Conservation (phyloP, 2,888 invertebrate species). For the Hybos culiciformis region DNA sequence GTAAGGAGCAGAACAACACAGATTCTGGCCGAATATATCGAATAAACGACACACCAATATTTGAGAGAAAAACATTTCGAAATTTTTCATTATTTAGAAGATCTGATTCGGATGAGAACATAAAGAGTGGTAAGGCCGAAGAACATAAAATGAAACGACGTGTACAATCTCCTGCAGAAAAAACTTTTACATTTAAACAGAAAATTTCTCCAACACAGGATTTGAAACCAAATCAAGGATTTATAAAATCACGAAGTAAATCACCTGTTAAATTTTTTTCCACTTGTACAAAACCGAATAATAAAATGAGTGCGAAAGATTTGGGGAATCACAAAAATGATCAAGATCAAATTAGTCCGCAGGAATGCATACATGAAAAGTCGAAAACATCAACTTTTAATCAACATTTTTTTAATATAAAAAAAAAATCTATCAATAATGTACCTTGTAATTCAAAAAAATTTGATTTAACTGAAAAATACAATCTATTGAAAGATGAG, state of each 20-base stretch:
- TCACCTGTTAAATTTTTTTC: not conserved
- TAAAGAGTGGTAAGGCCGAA: not conserved
- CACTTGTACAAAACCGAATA: not conserved
- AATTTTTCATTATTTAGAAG: constrained; percentile 13
- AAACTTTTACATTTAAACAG: constrained; percentile 15
- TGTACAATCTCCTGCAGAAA: constrained; percentile 11
- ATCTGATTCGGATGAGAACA: constrained; percentile 30
- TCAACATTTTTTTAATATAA: constrained; percentile 14
- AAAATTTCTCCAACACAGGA: constrained; percentile 16
- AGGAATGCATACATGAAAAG: not conserved
- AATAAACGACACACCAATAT: constrained; percentile 35
- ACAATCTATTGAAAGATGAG: constrained; percentile 7
- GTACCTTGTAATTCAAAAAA: not conserved
- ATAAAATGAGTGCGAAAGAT: not conserved
- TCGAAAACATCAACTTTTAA: constrained; percentile 8
- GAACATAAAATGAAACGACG: not conserved
- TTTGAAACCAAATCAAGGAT: constrained; percentile 13
- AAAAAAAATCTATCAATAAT: constrained; percentile 4
- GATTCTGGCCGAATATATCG: constrained; percentile 19
- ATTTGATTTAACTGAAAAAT: constrained; percentile 6
- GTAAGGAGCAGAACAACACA: constrained; percentile 15
- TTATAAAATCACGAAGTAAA: not conserved
- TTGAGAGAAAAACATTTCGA: constrained; percentile 23
- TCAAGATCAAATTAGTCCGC: not conserved
- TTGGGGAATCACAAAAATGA: not conserved